Percentiles rank a stretch among this genome's conserved stretches.
Evolutionary conservation across 2,113 vertebrate species (phyloP).

Genomic region (Oreochromis niloticus): DNA sequence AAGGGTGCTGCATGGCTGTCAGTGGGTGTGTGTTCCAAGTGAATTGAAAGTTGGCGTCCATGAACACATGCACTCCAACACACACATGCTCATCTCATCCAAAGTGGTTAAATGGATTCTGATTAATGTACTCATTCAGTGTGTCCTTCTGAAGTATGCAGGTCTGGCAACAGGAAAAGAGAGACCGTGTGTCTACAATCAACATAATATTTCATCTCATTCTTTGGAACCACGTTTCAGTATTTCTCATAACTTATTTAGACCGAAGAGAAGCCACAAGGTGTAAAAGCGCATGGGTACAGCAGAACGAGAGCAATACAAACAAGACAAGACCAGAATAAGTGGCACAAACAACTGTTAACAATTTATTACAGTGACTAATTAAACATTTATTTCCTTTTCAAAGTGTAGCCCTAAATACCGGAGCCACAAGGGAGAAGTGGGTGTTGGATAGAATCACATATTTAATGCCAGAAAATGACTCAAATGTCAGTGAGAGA

Average conservation of each 20-base stretch:
- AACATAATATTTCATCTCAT: background rate
- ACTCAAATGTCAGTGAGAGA: conserved; percentile 31
- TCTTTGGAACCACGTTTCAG: background rate
- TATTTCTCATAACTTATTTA: conserved; percentile 55
- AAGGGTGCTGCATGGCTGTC: background rate
- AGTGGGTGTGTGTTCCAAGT: background rate
- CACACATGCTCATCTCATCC: background rate
- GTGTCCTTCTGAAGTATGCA: background rate
- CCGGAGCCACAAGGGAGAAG: conserved; percentile 4
- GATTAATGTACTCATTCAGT: background rate
- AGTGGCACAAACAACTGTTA: conserved; percentile 50
- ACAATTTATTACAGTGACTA: conserved; percentile 59
- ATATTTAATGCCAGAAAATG: conserved; percentile 41
- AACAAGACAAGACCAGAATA: conserved; percentile 41
- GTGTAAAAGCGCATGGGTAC: background rate
- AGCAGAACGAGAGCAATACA: conserved; percentile 21
- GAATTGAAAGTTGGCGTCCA: background rate
- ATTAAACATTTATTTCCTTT: conserved; percentile 57
- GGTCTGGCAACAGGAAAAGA: background rate
- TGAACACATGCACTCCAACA: background rate
- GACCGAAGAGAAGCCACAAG: conserved; percentile 16
- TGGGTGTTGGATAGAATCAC: conserved; percentile 34
- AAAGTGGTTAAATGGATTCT: conserved; percentile 2
- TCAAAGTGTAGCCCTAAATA: conserved; percentile 46
- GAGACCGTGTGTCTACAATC: background rate